These are phyloP conservation scores for Bombus soroeensis DNA, from an alignment of 1,140 invertebrate genomes.

Conservation along the genomic window DNA sequence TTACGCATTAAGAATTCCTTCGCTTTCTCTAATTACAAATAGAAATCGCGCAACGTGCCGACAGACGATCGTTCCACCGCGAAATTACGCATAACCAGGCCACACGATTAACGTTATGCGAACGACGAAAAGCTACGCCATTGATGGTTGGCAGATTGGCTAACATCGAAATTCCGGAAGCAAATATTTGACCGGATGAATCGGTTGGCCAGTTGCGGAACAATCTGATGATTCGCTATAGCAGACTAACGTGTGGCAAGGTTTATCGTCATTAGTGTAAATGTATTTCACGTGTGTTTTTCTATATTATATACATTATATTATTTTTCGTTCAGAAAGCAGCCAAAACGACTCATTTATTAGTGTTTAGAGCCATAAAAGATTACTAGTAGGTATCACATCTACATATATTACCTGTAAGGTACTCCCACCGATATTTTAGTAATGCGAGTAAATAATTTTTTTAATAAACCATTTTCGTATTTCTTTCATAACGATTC, in stretches of 20 bases:
- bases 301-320: background rate
- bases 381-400: background rate
- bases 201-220: background rate
- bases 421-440: no score
- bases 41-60: constrained; percentile 13
- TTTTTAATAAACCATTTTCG: no score
- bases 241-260: background rate
- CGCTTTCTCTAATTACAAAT: background rate
- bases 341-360: background rate
- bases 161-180: constrained; percentile 37
- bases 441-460: no score
- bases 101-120: constrained; percentile 53
- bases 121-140: constrained; percentile 41
- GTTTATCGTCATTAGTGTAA: background rate
- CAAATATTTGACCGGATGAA: constrained; percentile 28
- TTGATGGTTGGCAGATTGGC: constrained; percentile 13
- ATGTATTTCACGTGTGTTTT: background rate
- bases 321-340: background rate
- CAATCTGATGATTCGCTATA: background rate
- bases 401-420: background rate
- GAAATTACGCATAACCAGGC: constrained; percentile 19
- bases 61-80: constrained; percentile 11
- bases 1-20: background rate
- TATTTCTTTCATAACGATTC: no score
- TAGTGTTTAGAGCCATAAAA: background rate